Evolutionary conservation across 2,113 vertebrate species (phyloP), one percentile per base, ranked within the genome.

Genomic region (Pangasianodon hypophthalmus): DNA sequence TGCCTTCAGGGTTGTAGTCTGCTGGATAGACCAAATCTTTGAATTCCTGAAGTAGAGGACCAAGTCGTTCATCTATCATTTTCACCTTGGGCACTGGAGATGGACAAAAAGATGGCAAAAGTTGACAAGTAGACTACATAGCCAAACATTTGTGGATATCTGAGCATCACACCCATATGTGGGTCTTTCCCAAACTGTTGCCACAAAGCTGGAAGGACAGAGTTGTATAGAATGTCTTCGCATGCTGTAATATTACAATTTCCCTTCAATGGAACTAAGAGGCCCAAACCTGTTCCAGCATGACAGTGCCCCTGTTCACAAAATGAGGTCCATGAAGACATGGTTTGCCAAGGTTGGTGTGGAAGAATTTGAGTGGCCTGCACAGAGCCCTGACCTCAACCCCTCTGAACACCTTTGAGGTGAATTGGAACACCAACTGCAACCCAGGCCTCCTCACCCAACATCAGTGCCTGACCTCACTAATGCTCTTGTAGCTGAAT

Each of bases 1-100:
- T 98, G 32, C 6, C 90, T 10, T 97, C 96, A 0, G 98, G 97
- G 94, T 95, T 96, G 91, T 98, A 99, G 91, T 92, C 93, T 3
- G 95, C 93, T 16, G 98, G 98, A 91, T 99, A 99, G 88, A 99
- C 98, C 79, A 99, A 94, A 84, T 98, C 96, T 93, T 97, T 98
- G 92, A 99, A 99, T 46, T 99, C 97, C 0, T 97, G 93, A 26
- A 92, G 95, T 87, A 99, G 93, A 69, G 91, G 91, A 41, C 98
- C 98, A 87, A 99, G 93, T 62, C 98, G 97, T 0, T 58, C 4
- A 93, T 97, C 95, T 26, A 99, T 99, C 92, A 96, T 95, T 6
- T 98, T 95, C 88, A 93, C 80, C 92, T 98, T 99, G 62, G 98
- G 98, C 96, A 97, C 98, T 99, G 90, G 75, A 46, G 29, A 80